Conservation (phyloP, 37 sponge, comb jelly and placozoan genomes). For the Haliclona indistincta region DNA sequence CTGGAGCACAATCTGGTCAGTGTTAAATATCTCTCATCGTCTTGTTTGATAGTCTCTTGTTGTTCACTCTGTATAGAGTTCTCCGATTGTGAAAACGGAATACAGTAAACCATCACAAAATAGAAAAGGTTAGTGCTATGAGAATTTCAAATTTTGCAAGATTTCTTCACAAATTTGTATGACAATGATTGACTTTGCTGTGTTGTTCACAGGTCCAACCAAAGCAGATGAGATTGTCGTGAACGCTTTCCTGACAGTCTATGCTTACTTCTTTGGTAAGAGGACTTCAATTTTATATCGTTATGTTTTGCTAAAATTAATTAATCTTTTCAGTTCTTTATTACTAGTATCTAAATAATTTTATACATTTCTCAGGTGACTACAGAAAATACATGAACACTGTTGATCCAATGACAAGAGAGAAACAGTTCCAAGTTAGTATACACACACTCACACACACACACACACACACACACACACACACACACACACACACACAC, state of each 20-base stretch:
- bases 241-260: constrained; percentile 67
- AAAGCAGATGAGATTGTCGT: constrained; percentile 54
- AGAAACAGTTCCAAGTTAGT: constrained; percentile 22
- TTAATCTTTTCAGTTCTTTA: too few relatives aligned
- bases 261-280: constrained; percentile 64
- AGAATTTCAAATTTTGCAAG: background rate
- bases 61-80: background rate
- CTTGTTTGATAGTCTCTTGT: background rate
- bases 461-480: background rate
- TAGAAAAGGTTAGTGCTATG: background rate
- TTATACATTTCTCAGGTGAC: too few relatives aligned
- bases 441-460: constrained; percentile 15
- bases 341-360: too few relatives aligned
- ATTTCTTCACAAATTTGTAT: background rate
- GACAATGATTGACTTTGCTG: background rate
- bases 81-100: background rate
- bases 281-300: too few relatives aligned
- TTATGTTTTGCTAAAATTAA: too few relatives aligned
- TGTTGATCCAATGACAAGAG: background rate
- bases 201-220: background rate
- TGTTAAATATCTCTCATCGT: background rate
- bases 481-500: too few relatives aligned
- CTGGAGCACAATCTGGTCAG: constrained; percentile 42
- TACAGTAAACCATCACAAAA: constrained; percentile 5
- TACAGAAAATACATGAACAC: constrained; percentile 8